Base-by-base conservation (phyloP, 2,797 vertebrate species). In the Cynopterus sphinx region DNA sequence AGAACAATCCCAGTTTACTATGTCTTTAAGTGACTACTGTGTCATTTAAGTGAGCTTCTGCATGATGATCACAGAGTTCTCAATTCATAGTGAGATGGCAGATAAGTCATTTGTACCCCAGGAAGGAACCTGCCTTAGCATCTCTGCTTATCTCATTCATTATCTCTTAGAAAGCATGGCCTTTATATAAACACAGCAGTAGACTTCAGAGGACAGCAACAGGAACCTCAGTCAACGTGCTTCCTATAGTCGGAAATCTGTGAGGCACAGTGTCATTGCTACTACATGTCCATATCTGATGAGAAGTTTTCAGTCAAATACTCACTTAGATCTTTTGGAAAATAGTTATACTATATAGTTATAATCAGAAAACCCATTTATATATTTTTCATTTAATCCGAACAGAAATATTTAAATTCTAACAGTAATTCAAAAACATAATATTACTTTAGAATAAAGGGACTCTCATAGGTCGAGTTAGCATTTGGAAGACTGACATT, bases 401-500 rank as follows among this genome's bases (percentile, higher is more conserved):
- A 61, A 71, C 43, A 70, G 63, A 81, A 97, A 59, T 78, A 71
- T 51, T 31, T 65, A 68, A 85, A n/a, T 93, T 63, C 65, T 78
- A 28, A 0, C 26, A 88, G 6, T 82, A 71, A 53, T 79, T 86
- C 57, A 71, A 84, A 46, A 46, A 46, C 12, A 75, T 77, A 41
- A 28, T 78, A 82, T 92, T 91, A n/a, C 84, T 88, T 92, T 55
- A 91, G 53, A 90, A 82, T 86, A 86, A 81, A 77, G 46, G 57
- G 78, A 87, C 36, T 31, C 17, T 31, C 49, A 43, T 88, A 84
- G 57, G 68, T 83, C 82, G 57, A 81, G 24, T 77, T 96, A 85
- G 75, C 57, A 84, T 70, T 95, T 13, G 53, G 16, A 12, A 96
- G 73, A 91, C 87, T 87, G 92, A 93, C 92, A 92, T 81, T 91